Evolutionary conservation across 2,113 vertebrate genomes (phyloP).

Genomic region (Peromyscus californicus): DNA sequence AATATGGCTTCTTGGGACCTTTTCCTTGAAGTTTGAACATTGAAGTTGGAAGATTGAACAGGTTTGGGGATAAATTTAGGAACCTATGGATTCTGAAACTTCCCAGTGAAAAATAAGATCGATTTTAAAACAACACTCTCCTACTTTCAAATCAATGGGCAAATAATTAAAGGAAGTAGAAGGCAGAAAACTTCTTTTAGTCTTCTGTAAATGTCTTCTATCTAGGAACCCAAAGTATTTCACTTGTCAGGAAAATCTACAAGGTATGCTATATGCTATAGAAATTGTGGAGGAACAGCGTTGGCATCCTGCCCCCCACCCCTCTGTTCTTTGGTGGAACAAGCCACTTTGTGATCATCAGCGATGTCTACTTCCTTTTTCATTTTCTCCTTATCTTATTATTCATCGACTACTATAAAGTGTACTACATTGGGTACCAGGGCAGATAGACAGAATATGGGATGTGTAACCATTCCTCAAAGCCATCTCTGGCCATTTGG

Average conservation of each 20-base stretch:
- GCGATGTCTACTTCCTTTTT: not conserved
- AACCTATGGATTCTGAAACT: not conserved
- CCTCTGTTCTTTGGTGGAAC: not conserved
- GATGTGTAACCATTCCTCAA: not conserved
- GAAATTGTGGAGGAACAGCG: not conserved
- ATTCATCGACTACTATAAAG: not conserved
- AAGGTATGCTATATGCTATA: not conserved
- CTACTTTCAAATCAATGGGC: not conserved
- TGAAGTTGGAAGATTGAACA: not conserved
- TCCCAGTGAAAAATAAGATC: not conserved
- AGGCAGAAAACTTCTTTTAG: not conserved
- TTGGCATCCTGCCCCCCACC: not conserved
- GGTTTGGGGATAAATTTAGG: not conserved
- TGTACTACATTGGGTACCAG: not conserved
- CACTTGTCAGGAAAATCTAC: not conserved
- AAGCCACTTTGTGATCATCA: not conserved
- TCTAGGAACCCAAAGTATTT: not conserved
- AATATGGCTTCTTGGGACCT: not conserved
- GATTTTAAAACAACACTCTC: not conserved
- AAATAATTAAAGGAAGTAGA: not conserved
- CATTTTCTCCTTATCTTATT: not conserved
- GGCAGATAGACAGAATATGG: not conserved
- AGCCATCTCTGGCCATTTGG: not conserved
- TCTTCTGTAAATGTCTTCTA: not conserved
- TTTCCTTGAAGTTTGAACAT: not conserved